Conservation (phyloP, 2,797 vertebrate genomes). For the Hyperoplus lanceolatus region DNA sequence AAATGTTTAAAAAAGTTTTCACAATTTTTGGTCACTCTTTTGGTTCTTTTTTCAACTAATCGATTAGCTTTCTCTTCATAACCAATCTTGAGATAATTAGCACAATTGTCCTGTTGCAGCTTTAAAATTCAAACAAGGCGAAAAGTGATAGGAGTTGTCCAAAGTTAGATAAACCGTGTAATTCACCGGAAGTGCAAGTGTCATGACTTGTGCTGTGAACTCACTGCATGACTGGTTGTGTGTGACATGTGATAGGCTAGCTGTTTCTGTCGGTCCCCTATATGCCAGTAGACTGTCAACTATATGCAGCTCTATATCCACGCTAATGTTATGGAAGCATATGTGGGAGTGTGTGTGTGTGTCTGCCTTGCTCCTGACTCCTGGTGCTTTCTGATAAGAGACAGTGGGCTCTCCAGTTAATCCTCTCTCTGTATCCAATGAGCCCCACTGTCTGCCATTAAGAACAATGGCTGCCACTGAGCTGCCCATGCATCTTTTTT, state of each 20-base stretch:
- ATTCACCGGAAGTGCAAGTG: conserved; percentile 40
- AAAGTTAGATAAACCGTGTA: conserved; percentile 10
- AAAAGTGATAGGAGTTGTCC: background rate
- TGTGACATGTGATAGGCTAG: conserved; percentile 40
- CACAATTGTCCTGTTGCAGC: background rate
- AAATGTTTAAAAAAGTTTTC: too few relatives aligned
- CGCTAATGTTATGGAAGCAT: conserved; percentile 38
- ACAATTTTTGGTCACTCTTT: too few relatives aligned
- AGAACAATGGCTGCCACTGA: conserved; percentile 56
- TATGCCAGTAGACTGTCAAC: conserved; percentile 32
- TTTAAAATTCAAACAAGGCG: background rate
- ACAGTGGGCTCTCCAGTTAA: conserved; percentile 52
- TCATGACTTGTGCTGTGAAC: conserved; percentile 14
- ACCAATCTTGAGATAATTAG: background rate
- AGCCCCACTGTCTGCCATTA: conserved; percentile 45
- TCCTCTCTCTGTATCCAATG: conserved; percentile 52
- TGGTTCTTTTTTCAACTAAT: too few relatives aligned
- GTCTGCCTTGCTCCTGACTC: conserved; percentile 43
- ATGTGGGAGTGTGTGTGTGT: conserved; percentile 31
- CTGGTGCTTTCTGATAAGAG: conserved; percentile 70
- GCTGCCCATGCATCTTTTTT: conserved; percentile 56
- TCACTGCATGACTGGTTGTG: background rate
- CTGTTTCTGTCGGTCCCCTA: conserved; percentile 41
- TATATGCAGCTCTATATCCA: conserved; percentile 54
- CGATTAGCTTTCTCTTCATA: background rate